Evolutionary conservation across 2,113 vertebrate genomes (phyloP), one percentile per base, ranked within the genome.

Genomic region (Vimba vimba): DNA sequence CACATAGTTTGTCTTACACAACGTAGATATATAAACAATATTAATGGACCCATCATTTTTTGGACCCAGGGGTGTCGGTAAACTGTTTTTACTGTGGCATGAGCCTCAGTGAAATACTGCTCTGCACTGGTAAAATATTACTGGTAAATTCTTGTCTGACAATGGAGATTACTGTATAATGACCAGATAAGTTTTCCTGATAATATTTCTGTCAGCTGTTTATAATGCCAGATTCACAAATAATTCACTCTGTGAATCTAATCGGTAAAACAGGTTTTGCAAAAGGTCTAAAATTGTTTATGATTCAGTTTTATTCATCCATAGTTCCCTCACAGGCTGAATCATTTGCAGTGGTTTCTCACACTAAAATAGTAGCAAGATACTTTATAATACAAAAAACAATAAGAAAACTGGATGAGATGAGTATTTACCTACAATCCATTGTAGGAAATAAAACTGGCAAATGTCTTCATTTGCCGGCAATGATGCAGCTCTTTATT

Each of bases 1-100:
- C 39, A 43, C 39, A 43, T 43, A 43, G 39, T 43, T 43, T 43
- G 39, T 43, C 39, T 43, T 43, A 43, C 39, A 43, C 39, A 43
- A 43, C 39, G 39, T 43, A 39, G 36, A 39, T 39, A 43, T 43
- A 43, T 43, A 43, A 43, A 43, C 39, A 43, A 43, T 43, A 43
- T 43, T 43, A 8, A 43, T 43, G 39, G 39, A 43, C 6, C 39
- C 6, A 43, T 39, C 6, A 39, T 39, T 39, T 39, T 39, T 39
- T 36, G 68, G 68, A 43, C 36, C 69, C 69, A 73, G 69, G 69
- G 69, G 69, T 43, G 21, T 73, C 69, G 10, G 36, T 73, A 43
- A 10, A 43, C 69, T 10, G 21, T n/a, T 39, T 73, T 73, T 73
- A 12, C 36, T 73, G 10, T 15, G 36, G 4, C 36, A 43, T 10